phyloP scores from a whole-genome alignment of 2,797 vertebrate genomes.

The Ceyx erithaca region DNA sequence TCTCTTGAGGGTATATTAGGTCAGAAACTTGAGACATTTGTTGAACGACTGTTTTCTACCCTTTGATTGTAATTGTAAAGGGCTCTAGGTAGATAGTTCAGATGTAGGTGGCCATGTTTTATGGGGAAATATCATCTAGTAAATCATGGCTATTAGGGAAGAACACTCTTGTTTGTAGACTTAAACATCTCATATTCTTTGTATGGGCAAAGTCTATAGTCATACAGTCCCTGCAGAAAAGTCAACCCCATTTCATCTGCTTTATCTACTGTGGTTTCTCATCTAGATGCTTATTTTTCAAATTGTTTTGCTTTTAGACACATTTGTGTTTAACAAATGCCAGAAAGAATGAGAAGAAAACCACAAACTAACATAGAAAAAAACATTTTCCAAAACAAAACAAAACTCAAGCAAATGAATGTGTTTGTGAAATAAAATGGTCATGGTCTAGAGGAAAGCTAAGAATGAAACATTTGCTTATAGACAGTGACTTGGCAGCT shows the following conservation, averaged over 20 bases:
- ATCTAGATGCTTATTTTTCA: neutral
- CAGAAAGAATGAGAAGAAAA: neutral
- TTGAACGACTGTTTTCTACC: neutral
- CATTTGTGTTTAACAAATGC: neutral
- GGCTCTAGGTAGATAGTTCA: neutral
- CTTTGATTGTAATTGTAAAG: neutral
- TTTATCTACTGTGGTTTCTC: neutral
- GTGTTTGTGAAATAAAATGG: neutral
- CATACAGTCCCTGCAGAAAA: neutral
- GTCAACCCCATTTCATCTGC: accelerated
- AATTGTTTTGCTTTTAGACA: neutral
- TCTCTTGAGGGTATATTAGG: neutral
- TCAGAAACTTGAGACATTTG: neutral
- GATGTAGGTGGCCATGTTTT: neutral
- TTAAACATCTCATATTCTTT: neutral
- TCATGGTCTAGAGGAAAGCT: neutral
- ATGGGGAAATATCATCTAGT: neutral
- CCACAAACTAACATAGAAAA: too few species aligned
- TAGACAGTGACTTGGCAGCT: neutral
- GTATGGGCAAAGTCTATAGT: neutral
- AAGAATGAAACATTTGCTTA: neutral
- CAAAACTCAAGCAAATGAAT: neutral
- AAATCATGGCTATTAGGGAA: neutral
- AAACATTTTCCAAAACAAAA: neutral
- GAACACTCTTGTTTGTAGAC: neutral